These are phyloP conservation scores for Manis crassicaudata DNA, from an alignment of 2,797 vertebrate genomes.

Conservation along the genomic window DNA sequence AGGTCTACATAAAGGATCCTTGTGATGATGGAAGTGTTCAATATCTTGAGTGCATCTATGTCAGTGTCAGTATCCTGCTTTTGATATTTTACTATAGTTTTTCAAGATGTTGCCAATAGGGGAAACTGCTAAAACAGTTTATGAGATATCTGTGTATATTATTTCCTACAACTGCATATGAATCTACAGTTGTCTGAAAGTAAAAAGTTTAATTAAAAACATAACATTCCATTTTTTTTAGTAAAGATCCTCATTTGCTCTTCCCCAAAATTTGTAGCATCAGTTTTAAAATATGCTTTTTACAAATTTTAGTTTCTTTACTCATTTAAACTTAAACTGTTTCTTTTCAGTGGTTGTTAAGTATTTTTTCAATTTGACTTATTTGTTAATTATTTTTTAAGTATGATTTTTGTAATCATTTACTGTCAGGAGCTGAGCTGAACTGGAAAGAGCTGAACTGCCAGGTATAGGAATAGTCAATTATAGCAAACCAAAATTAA, in stretches of 20 bases:
- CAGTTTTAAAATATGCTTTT: neutral
- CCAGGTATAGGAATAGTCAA: neutral
- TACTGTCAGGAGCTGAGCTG: neutral
- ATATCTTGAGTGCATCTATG: neutral
- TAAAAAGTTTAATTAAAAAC: neutral
- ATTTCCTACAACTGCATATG: neutral
- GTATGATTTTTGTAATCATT: neutral
- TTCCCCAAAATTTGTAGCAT: neutral
- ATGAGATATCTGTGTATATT: neutral
- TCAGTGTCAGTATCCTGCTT: neutral
- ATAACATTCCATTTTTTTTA: neutral
- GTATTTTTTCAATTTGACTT: neutral
- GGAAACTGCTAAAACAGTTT: neutral
- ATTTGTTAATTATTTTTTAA: neutral
- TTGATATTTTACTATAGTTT: neutral
- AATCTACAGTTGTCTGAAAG: neutral
- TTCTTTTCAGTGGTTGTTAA: neutral
- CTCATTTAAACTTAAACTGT: neutral
- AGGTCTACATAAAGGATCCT: neutral
- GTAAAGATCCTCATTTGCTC: neutral
- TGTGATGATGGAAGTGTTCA: neutral
- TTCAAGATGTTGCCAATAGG: neutral
- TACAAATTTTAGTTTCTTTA: neutral
- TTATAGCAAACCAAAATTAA: neutral
- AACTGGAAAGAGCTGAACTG: neutral